Base-by-base conservation (phyloP, 2,797 vertebrate species). In the Lepidocolaptes lacrymiger region DNA sequence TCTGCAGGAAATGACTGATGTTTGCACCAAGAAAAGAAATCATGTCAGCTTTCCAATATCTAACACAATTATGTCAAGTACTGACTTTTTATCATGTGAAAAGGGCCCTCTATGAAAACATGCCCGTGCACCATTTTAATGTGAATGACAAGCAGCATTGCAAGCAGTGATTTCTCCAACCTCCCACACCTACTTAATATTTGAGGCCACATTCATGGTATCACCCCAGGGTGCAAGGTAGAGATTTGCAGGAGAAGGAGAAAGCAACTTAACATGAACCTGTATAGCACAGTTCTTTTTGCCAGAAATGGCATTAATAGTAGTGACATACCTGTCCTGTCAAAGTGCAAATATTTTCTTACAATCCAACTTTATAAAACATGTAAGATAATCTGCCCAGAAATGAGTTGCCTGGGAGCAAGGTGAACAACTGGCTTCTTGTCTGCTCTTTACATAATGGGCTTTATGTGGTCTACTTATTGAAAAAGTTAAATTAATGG, bases 391-490 rank as follows among this genome's bases (percentile, higher is more conserved):
- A 58, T 85, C 66, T 30, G 16, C 17, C 58, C 1, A 2, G 56
- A 95, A 85, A 85, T 68, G 1, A 91, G 61, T 74, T 41, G n/a
- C 32, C 69, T 83, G 37, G 44, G 30, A 71, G 44, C 46, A 56
- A 76, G 41, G 20, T 46, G 64, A 95, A 87, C 61, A 93, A 91
- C 61, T 72, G 78, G 51, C 9, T 84, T 86, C 41, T 82, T 68
- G 49, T 69, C 59, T 92, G 41, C 56, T 80, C 63, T 90, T 90
- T 82, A 87, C 10, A 9, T 69, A 91, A 81, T 27, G 18, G 4
- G 2, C 13, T 89, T 87, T 88, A 78, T 58, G 21, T 59, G 58
- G 27, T 73, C 51, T 87, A 39, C n/a, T 73, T 83, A 49, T 46
- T 76, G 23, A 69, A 87, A 49, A 78, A 43, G 46, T 68, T 46